These are phyloP conservation scores for Gymnoscelis rufifasciata DNA, from an alignment of 2,888 invertebrate species.

Conservation along the genomic window DNA sequence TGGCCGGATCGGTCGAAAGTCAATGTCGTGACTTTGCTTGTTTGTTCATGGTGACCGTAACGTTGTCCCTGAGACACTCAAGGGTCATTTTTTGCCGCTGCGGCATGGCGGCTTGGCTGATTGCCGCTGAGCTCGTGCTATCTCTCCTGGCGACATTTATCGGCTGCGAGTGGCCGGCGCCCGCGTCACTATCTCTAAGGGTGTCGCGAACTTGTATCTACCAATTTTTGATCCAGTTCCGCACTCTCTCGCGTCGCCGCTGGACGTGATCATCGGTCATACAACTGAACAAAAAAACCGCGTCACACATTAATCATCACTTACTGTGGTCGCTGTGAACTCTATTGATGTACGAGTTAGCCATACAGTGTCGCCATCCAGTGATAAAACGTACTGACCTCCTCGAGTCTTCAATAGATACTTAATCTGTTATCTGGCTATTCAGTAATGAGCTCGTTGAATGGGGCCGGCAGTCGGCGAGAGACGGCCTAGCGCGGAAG, in stretches of 20 bases:
- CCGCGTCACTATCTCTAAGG: constrained; percentile 21
- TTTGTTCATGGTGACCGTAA: background rate
- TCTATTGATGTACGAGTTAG: background rate
- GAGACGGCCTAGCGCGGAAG: constrained; percentile 39
- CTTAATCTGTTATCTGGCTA: constrained; percentile 68
- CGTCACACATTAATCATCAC: background rate
- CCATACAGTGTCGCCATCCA: constrained; percentile 34
- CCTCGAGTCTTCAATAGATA: constrained; percentile 70
- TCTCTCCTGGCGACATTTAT: constrained; percentile 58
- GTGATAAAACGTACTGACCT: constrained; percentile 56
- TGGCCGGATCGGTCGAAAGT: background rate
- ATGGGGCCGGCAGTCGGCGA: constrained; percentile 43
- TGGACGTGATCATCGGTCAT: background rate
- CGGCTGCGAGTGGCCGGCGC: constrained; percentile 46
- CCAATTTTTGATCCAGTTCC: constrained; percentile 5
- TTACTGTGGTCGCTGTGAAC: background rate
- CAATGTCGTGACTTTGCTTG: background rate
- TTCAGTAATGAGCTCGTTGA: constrained; percentile 65
- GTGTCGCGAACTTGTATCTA: constrained; percentile 25
- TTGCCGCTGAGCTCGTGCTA: constrained; percentile 20
- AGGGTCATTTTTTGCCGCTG: too few relatives aligned
- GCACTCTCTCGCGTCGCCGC: background rate
- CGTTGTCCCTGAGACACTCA: too few relatives aligned
- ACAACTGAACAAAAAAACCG: background rate
- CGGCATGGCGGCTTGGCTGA: too few relatives aligned